Base-by-base conservation (phyloP, 2,888 invertebrate genomes). In the Drosophila neoperkinsi region DNA sequence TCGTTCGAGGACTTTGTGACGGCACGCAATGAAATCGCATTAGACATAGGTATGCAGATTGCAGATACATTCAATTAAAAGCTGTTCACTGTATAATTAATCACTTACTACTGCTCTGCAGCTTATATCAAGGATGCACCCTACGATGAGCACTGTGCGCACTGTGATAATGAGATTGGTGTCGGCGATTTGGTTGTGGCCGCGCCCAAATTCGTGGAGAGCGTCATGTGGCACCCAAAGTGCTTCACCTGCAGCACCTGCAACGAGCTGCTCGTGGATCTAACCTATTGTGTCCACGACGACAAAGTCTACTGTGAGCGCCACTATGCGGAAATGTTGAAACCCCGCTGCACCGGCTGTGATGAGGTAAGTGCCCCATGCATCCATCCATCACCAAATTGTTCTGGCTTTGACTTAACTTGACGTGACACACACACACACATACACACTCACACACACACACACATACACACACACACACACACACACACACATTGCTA, bases 251-350 rank as follows among this genome's bases (percentile, higher is more conserved):
- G 99, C 94, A 94, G 95, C 82, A 95, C 96, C 67, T 99, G 99
- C 94, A 95, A 96, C 86, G 98, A 99, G 94, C 95, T 98, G 64
- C 96, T 99, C 72, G 99, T 99, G 74, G 99, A 99, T 94, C 95
- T 99, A 90, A 97, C 98, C 59, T 99, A 99, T 94, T 99, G 99
- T 93, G 96, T 97, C 78, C 95, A 97, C 92, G 97, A 98, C 86
- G 97, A 97, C 82, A 95, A 96, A 78, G 94, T 98, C 79, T 98
- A 96, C 94, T 99, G 99, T 94, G 98, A 98, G 91, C 95, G 99
- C 78, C 99, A 99, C 94, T 99, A 99, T 93, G 98, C 99, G 59
- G 99, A 99, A 94, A 95, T 97, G 91, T 95, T 99, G 92, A 98
- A 98, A 93, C 99, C 99, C 21, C 95, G 99, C 89, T 99, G 99